Conservation (phyloP, 30 jellyfish, hydroid and myxozoan genomes). For the Aurelia aurita complex sp. Pacific region DNA sequence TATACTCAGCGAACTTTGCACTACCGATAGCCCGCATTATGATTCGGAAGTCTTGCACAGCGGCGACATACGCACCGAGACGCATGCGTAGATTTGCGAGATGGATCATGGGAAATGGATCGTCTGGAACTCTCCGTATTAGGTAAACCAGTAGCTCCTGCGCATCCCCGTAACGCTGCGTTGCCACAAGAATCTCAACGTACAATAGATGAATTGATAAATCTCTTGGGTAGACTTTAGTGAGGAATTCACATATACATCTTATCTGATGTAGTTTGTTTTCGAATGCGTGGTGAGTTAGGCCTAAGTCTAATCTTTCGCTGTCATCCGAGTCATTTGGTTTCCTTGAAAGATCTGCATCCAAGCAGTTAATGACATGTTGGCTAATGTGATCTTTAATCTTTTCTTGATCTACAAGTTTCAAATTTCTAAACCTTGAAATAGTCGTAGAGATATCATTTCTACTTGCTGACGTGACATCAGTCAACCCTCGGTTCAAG, state of each 20-base stretch:
- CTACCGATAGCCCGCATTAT: constrained; percentile 61
- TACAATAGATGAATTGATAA: constrained; percentile 42
- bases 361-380: constrained; percentile 19
- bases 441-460: constrained; percentile 32
- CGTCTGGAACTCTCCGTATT: constrained; percentile 64
- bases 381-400: constrained; percentile 28
- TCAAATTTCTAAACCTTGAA: constrained; percentile 33
- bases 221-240: constrained; percentile 48
- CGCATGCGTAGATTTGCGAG: constrained; percentile 83
- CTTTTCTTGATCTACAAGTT: constrained; percentile 59
- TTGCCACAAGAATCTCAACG: constrained; percentile 27
- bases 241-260: constrained; percentile 36
- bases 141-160: constrained; percentile 68
- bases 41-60: constrained; percentile 82
- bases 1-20: constrained; percentile 46
- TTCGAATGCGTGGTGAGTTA: constrained; percentile 11
- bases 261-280: constrained; percentile 50
- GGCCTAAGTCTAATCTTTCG: background rate
- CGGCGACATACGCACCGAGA: constrained; percentile 91
- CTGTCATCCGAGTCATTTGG: background rate
- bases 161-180: constrained; percentile 62
- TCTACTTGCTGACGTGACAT: constrained; percentile 51
- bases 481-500: constrained; percentile 38
- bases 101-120: constrained; percentile 79
- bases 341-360: constrained; percentile 2